Conservation (phyloP, 2,888 invertebrate genomes). For the Caenorhabditis doughertyi region DNA sequence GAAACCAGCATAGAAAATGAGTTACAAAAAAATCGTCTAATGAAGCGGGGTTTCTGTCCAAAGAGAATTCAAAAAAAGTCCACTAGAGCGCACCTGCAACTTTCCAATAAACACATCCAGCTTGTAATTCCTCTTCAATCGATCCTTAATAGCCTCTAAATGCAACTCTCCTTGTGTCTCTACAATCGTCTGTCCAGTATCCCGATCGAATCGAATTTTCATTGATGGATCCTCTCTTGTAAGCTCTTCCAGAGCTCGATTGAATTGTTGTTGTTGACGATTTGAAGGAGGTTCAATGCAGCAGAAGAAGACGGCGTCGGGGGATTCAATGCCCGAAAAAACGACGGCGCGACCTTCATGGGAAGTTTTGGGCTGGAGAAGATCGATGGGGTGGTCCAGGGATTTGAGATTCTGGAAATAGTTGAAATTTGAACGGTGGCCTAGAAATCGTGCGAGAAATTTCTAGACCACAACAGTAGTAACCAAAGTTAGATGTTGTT, state of each 20-base stretch:
- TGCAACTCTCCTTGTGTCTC: slow-evolving; percentile 91
- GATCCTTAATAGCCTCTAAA: slow-evolving; percentile 88
- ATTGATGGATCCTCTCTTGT: slow-evolving; percentile 79
- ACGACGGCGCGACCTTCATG: slow-evolving; percentile 33
- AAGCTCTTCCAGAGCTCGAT: slow-evolving; percentile 76
- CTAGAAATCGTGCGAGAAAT: too few relatives aligned
- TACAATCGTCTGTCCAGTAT: slow-evolving; percentile 81
- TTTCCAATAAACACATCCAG: slow-evolving; percentile 93
- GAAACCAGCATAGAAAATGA: background rate
- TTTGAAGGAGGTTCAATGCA: slow-evolving; percentile 93
- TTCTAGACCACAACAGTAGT: too few relatives aligned
- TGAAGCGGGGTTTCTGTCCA: too few relatives aligned
- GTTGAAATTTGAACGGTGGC: background rate
- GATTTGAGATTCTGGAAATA: background rate
- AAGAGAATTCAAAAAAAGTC: too few relatives aligned
- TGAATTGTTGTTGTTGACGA: slow-evolving; percentile 70
- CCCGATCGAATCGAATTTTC: slow-evolving; percentile 85
- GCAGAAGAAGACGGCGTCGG: slow-evolving; percentile 97
- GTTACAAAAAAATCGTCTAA: too few relatives aligned
- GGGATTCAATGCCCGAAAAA: slow-evolving; percentile 87
- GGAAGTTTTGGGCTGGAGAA: background rate
- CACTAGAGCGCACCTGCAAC: slow-evolving; percentile 90
- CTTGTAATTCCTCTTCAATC: slow-evolving; percentile 89
- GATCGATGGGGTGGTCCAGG: background rate
- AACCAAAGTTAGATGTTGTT: too few relatives aligned